Percentiles rank a stretch among this genome's conserved stretches.
phyloP scores from a whole-genome alignment of 1,140 invertebrate genomes.

The Tribolium castaneum region DNA sequence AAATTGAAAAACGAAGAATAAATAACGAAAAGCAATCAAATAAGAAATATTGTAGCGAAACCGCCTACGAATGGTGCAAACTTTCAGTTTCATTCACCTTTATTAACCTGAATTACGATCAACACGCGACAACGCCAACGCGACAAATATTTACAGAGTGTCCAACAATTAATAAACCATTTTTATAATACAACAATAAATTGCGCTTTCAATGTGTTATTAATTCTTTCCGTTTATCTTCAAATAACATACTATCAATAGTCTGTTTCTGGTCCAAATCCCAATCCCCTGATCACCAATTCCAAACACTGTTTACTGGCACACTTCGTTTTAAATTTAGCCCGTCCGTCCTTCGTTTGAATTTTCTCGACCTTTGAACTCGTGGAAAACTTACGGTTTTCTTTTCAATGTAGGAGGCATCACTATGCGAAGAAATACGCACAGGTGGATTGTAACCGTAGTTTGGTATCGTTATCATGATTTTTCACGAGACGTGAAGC shows the following conservation, averaged over 20 bases:
- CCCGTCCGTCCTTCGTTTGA: neutral
- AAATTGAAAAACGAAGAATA: too few relatives aligned
- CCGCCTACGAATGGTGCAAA: neutral
- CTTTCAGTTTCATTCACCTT: neutral
- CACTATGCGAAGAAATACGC: conserved; percentile 42
- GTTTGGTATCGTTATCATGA: conserved; percentile 47
- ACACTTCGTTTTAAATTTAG: neutral
- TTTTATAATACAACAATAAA: neutral
- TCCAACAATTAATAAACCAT: neutral
- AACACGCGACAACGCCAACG: neutral
- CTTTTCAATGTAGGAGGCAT: conserved; percentile 45
- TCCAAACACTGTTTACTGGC: neutral
- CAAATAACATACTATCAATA: too few relatives aligned
- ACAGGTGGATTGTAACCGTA: conserved; percentile 1
- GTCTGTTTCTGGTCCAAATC: neutral
- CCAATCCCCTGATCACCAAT: neutral
- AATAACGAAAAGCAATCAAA: too few relatives aligned
- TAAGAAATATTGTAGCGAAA: neutral
- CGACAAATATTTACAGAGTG: neutral
- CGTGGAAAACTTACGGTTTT: conserved; percentile 18
- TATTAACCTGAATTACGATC: neutral
- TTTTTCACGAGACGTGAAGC: neutral
- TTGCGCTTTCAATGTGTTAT: neutral
- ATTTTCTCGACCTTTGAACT: neutral
- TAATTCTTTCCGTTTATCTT: too few relatives aligned